These are phyloP conservation scores for Corynorhinus townsendii DNA, from an alignment of 2,113 vertebrate genomes.

Conservation along the genomic window DNA sequence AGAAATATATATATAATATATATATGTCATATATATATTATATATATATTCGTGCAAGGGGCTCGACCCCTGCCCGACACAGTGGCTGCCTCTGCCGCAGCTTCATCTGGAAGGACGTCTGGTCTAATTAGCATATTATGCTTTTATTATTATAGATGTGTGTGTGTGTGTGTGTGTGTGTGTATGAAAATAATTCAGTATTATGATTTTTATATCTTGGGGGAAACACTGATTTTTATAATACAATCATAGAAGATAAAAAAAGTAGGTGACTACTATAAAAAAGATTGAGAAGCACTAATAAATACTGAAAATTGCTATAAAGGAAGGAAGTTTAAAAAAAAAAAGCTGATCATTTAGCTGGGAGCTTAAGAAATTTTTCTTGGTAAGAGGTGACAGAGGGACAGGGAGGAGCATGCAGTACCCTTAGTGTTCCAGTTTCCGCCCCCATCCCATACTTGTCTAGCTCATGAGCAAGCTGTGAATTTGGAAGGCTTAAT, in stretches of 20 bases:
- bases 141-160: too few relatives aligned
- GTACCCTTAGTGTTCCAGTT: constrained; percentile 21
- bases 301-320: neutral
- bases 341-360: constrained; percentile 5
- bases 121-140: too few relatives aligned
- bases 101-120: too few relatives aligned
- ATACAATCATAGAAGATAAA: neutral
- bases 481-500: constrained; percentile 51
- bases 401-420: neutral
- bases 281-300: neutral
- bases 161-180: too few relatives aligned
- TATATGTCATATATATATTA: too few relatives aligned
- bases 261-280: neutral
- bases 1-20: too few relatives aligned
- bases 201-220: neutral
- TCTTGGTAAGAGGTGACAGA: constrained; percentile 48
- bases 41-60: too few relatives aligned
- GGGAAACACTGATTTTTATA: neutral
- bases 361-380: constrained; percentile 11
- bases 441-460: constrained; percentile 31
- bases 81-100: too few relatives aligned
- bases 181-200: neutral
- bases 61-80: too few relatives aligned
- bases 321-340: neutral
- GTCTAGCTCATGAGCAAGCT: constrained; percentile 48